Evolutionary conservation across 2,888 invertebrate genomes (phyloP), one percentile per base, ranked within the genome.

Genomic region (Capitulum mitella): DNA sequence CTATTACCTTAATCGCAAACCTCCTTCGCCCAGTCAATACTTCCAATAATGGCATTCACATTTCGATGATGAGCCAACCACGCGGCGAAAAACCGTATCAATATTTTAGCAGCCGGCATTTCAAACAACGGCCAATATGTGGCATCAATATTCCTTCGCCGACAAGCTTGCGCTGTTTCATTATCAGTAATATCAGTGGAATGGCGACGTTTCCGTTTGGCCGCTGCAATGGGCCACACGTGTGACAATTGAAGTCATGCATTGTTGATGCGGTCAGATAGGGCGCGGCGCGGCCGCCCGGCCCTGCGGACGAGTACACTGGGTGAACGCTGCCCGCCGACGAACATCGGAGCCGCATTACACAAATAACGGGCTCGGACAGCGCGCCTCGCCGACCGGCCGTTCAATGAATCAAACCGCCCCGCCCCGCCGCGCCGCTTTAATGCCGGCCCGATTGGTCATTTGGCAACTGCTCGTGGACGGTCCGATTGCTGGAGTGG

Each of bases 181-280:
- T 64, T 64, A 64, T 64, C 64, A 32, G 64, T 64, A 64, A 64
- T 64, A 64, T 34, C 32, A 64, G 64, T 16, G 34, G 34, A 34
- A 19, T 34, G 64, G 32, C 64, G 64, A 2, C 19, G 64, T 14
- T 19, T 14, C 16, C 32, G 64, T 10, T 12, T 14, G 64, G 32
- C 64, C 3, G 34, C 29, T 29, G 64, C 64, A 32, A 3, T 64
- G 16, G 34, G 34, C 64, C 34, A 19, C 64, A 34, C 64, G 34
- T 32, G 64, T 64, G 64, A 64, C 64, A 64, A 64, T 64, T 64
- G 64, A 64, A 29, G 29, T 29, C 64, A 64, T 64, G 64, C 64
- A 64, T 64, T 32, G 32, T 64, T 64, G 64, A 64, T 64, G 64
- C 34, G 64, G 64, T 16, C 34, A 64, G 64, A 64, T 34, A 64